These are phyloP conservation scores for Cataglyphis cursor DNA, from an alignment of 2,888 invertebrate genomes.

Conservation along the genomic window DNA sequence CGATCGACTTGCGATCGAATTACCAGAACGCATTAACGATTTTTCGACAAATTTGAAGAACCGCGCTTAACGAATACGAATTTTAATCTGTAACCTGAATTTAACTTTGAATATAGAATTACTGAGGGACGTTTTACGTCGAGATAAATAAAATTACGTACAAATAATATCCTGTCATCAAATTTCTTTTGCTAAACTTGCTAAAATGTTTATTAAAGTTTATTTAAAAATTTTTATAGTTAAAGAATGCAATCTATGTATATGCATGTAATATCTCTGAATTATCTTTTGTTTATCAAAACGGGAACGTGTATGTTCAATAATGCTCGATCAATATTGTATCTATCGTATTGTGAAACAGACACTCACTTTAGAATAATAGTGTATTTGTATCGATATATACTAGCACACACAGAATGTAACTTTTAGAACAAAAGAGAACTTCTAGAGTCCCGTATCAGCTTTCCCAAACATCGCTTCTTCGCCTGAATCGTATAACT, in stretches of 20 bases:
- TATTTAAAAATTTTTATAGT: slow-evolving; percentile 19
- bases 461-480: slow-evolving; percentile 39
- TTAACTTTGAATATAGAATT: not conserved
- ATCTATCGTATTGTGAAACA: not conserved
- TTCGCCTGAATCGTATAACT: slow-evolving; percentile 24
- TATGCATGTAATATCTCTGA: not conserved
- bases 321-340: slow-evolving; percentile 13
- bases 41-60: not conserved
- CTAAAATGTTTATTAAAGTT: not conserved
- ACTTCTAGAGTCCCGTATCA: slow-evolving; percentile 20
- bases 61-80: not conserved
- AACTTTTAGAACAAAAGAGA: slow-evolving; percentile 50
- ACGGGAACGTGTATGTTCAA: slow-evolving; percentile 11
- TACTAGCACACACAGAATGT: not conserved
- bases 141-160: not conserved
- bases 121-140: not conserved
- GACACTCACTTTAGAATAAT: not conserved
- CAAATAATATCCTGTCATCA: not conserved
- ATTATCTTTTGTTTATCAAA: slow-evolving; percentile 21
- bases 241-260: not conserved
- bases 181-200: not conserved
- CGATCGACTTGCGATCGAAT: not conserved
- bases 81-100: not conserved
- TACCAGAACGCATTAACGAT: not conserved
- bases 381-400: slow-evolving; percentile 30